phyloP scores from a whole-genome alignment of 1,140 invertebrate species.

The Cherax destructor region DNA sequence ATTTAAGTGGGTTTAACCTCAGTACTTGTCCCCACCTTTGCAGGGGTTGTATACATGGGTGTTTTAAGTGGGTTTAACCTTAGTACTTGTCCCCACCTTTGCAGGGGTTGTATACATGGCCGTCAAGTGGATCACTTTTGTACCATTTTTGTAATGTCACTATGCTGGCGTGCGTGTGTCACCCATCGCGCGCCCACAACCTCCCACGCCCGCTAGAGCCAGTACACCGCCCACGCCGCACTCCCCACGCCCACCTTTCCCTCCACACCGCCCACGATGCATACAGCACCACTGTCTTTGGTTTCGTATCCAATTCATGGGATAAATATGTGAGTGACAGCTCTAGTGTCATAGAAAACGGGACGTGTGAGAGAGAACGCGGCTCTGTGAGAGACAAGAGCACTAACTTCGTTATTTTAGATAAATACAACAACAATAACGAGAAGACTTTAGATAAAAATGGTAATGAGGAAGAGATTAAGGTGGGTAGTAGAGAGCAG shows the following conservation, averaged over 20 bases:
- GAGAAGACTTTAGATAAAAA: neutral
- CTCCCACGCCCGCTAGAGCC: slow-evolving; percentile 14
- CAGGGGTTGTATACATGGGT: too few relatives aligned
- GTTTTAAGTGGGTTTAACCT: too few relatives aligned
- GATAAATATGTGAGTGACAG: neutral
- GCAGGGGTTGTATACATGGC: too few relatives aligned
- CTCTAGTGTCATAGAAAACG: neutral
- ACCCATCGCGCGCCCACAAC: slow-evolving; percentile 24
- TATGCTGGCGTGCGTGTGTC: slow-evolving; percentile 29
- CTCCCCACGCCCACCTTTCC: neutral
- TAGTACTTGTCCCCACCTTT: too few relatives aligned
- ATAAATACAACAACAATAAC: neutral
- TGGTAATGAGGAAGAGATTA: neutral
- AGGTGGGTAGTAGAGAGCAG: neutral
- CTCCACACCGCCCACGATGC: neutral
- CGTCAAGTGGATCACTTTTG: too few relatives aligned
- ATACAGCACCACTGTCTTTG: slow-evolving; percentile 6
- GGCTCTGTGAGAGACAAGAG: neutral
- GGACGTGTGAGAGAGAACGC: neutral
- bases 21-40: too few relatives aligned
- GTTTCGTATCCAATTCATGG: neutral
- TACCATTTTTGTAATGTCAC: neutral
- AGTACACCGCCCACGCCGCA: slow-evolving; percentile 1
- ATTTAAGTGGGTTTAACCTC: too few relatives aligned
- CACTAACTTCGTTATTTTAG: neutral